These are phyloP conservation scores for Mastomys coucha DNA, from an alignment of 2,113 vertebrate genomes.

Conservation along the genomic window DNA sequence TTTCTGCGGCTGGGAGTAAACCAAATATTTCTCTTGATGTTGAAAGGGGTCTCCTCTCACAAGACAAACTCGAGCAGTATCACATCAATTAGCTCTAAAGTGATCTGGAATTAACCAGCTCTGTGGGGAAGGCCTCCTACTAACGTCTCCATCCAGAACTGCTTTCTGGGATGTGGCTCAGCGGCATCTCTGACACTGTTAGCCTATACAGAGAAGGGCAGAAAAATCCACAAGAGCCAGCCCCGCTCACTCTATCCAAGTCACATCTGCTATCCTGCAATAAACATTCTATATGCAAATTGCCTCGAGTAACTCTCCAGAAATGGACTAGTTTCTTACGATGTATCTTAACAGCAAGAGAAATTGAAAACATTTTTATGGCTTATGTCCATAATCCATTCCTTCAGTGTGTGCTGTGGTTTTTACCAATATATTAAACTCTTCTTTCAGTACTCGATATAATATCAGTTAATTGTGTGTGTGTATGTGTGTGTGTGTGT, in stretches of 20 bases:
- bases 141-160: slow-evolving; percentile 49
- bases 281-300: slow-evolving; percentile 77
- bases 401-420: slow-evolving; percentile 39
- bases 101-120: slow-evolving; percentile 67
- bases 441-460: slow-evolving; percentile 63
- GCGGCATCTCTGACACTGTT: background rate
- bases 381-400: slow-evolving; percentile 64
- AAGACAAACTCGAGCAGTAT: slow-evolving; percentile 43
- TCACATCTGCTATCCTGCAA: slow-evolving; percentile 54
- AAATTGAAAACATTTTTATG: slow-evolving; percentile 78
- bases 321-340: slow-evolving; percentile 66
- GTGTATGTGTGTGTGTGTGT: background rate
- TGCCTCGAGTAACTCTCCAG: slow-evolving; percentile 67
- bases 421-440: slow-evolving; percentile 67
- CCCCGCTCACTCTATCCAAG: slow-evolving; percentile 41
- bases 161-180: background rate
- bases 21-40: slow-evolving; percentile 18
- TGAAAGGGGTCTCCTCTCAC: slow-evolving; percentile 54
- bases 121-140: background rate
- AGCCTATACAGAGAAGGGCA: background rate
- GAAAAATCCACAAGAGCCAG: slow-evolving; percentile 35
- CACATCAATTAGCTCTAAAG: background rate
- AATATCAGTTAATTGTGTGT: slow-evolving; percentile 60
- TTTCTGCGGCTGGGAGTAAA: slow-evolving; percentile 2
- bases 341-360: slow-evolving; percentile 67